Percentiles rank a stretch among this genome's conserved stretches.
These are phyloP conservation scores for Mythimna ferrago DNA, from an alignment of 2,888 invertebrate genomes.

Conservation along the genomic window DNA sequence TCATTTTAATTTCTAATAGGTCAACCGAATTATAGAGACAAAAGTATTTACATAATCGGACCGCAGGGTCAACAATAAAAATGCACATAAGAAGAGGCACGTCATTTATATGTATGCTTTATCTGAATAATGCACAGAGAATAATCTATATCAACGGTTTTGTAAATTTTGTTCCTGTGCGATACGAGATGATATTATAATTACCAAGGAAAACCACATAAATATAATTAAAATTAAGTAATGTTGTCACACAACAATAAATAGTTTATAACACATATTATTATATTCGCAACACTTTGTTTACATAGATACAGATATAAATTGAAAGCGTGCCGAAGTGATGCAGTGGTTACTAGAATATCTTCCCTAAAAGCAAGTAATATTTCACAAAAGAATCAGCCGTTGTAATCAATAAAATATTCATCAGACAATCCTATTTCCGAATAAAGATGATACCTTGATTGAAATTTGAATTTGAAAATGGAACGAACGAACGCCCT, in stretches of 20 bases:
- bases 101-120: not conserved
- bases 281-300: not conserved
- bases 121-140: not conserved
- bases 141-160: not conserved
- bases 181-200: not conserved
- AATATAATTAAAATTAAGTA: not conserved
- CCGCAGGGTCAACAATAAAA: conserved; percentile 1
- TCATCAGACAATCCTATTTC: conserved; percentile 44
- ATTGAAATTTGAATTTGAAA: conserved; percentile 61
- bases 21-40: conserved; percentile 1
- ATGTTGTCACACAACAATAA: not conserved
- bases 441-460: conserved; percentile 47
- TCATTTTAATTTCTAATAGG: conserved; percentile 37
- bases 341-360: conserved; percentile 23
- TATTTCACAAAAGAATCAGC: conserved; percentile 16
- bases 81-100: not conserved
- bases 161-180: not conserved
- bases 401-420: conserved; percentile 44
- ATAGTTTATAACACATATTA: no score
- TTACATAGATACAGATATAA: conserved; percentile 7
- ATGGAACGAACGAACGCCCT: conserved; percentile 45
- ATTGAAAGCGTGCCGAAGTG: conserved; percentile 26
- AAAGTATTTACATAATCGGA: not conserved
- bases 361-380: conserved; percentile 15
- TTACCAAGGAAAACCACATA: not conserved